Conservation (phyloP, 2,888 invertebrate species). For the Microctonus aethiopoides region DNA sequence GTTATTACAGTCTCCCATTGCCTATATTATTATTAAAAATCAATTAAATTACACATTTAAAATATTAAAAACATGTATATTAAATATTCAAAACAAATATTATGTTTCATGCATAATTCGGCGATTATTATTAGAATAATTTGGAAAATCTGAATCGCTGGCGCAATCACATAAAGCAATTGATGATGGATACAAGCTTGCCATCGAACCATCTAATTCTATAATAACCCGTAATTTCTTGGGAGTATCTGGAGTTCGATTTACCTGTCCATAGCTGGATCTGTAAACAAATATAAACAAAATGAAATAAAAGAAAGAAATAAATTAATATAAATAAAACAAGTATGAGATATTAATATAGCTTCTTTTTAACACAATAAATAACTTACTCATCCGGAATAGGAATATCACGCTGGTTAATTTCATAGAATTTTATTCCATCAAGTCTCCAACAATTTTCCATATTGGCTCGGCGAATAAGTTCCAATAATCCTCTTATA, state of each 20-base stretch:
- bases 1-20: conserved; percentile 44
- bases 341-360: too few relatives aligned
- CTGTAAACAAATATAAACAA: conserved; percentile 49
- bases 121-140: conserved; percentile 23
- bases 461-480: conserved; percentile 69
- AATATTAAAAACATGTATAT: neutral
- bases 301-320: neutral
- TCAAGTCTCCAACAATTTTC: conserved; percentile 69
- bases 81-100: conserved; percentile 1
- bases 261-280: conserved; percentile 58
- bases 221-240: conserved; percentile 50
- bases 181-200: conserved; percentile 27
- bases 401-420: conserved; percentile 59
- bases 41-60: neutral
- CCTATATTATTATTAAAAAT: conserved; percentile 42
- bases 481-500: conserved; percentile 70
- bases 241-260: conserved; percentile 47
- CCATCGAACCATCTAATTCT: conserved; percentile 34
- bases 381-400: conserved; percentile 51
- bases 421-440: conserved; percentile 70
- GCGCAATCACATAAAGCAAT: conserved; percentile 35
- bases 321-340: neutral
- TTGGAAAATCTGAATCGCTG: neutral
- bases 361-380: too few relatives aligned
- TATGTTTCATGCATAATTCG: neutral